Conservation (phyloP, 2,113 vertebrate species). For the Cynocephalus volans region DNA sequence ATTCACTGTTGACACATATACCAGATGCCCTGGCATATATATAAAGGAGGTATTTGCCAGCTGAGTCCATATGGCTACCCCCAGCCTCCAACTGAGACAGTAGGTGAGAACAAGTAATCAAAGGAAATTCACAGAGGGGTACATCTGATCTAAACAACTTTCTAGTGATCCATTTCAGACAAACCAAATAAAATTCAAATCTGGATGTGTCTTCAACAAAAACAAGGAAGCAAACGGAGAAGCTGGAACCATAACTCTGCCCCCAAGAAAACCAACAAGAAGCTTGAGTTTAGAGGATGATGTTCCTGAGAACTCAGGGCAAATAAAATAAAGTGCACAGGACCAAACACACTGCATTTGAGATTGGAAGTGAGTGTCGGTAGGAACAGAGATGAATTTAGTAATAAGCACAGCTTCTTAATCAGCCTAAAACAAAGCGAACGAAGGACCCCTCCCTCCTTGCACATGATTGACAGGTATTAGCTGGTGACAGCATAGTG, state of each 20-base stretch:
- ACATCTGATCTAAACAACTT: not conserved
- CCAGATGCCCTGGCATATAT: not conserved
- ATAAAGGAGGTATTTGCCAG: not conserved
- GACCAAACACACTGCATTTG: not conserved
- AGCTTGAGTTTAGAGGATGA: not conserved
- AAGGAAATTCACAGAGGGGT: not conserved
- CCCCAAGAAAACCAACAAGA: not conserved
- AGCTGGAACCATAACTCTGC: not conserved
- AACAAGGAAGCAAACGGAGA: constrained; percentile 2
- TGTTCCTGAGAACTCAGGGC: not conserved
- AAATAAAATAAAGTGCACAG: not conserved
- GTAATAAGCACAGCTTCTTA: not conserved
- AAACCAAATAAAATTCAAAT: not conserved
- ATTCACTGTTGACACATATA: not conserved
- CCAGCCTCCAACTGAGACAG: not conserved
- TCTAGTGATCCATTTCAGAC: not conserved
- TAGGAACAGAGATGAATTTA: not conserved
- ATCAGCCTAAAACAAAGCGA: not conserved
- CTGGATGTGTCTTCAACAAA: not conserved
- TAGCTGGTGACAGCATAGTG: too few species aligned
- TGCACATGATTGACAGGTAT: not conserved
- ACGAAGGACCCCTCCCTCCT: not conserved
- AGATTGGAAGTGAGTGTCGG: not conserved
- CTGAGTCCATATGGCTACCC: not conserved
- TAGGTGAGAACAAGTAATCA: not conserved